These are phyloP conservation scores for Setipinna tenuifilis DNA, from an alignment of 2,797 vertebrate genomes.

Conservation along the genomic window DNA sequence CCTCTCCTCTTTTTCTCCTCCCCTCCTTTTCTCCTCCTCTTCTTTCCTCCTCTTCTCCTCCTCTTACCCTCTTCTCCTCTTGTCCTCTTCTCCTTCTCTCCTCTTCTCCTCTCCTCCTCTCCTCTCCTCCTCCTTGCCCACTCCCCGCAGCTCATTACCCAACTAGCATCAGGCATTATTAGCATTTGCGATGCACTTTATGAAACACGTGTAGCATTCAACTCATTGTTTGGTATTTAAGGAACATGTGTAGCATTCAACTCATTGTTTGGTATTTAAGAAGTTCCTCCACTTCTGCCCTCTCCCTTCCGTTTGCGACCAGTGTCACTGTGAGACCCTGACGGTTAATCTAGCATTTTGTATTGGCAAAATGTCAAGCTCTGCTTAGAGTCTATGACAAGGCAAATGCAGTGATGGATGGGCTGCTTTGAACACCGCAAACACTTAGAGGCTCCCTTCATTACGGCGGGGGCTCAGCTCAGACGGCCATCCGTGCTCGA, in stretches of 20 bases:
- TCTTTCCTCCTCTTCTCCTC: not conserved
- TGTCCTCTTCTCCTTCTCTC: not conserved
- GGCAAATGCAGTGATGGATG: conserved; percentile 47
- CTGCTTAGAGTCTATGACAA: conserved; percentile 47
- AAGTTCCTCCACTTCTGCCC: conserved; percentile 47
- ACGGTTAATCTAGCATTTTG: conserved; percentile 55
- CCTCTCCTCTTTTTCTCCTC: not conserved
- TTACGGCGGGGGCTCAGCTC: not conserved
- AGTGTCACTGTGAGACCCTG: conserved; percentile 43
- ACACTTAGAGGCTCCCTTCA: conserved; percentile 30
- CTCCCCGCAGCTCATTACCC: not conserved
- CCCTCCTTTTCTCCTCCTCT: too few species aligned
- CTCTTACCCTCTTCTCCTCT: not conserved
- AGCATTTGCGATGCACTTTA: not conserved
- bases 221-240: conserved; percentile 36
- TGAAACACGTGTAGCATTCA: not conserved
- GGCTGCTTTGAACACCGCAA: conserved; percentile 40
- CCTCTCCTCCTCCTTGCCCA: not conserved
- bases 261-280: conserved; percentile 24
- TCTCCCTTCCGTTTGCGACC: conserved; percentile 46
- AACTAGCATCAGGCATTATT: not conserved
- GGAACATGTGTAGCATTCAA: not conserved
- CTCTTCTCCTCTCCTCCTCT: too few species aligned
- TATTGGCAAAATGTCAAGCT: conserved; percentile 56
- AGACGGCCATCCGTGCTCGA: not conserved